Conservation (phyloP, 2,113 vertebrate genomes). For the Grus americana region DNA sequence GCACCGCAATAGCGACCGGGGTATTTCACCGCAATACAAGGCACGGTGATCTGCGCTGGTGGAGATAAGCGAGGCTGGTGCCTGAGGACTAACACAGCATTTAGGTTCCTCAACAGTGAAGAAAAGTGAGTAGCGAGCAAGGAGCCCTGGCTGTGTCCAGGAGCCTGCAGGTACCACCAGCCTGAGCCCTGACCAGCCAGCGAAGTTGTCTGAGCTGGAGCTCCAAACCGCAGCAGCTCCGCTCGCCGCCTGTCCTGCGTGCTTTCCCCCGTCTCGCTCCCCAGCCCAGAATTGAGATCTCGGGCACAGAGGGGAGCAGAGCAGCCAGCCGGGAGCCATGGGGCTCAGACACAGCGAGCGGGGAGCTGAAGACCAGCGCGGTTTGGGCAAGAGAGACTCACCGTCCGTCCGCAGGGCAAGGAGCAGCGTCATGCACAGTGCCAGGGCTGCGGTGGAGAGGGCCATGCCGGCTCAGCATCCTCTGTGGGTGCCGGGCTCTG, state of each 20-base stretch:
- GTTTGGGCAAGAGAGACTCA: neutral
- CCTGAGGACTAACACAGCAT: neutral
- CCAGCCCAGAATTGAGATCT: neutral
- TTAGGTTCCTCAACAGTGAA: accelerated
- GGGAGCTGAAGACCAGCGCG: accelerated
- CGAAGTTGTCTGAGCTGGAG: accelerated
- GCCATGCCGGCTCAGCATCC: conserved; percentile 37
- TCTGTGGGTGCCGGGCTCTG: neutral
- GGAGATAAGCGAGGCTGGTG: neutral
- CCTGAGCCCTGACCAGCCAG: neutral
- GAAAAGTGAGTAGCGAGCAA: accelerated
- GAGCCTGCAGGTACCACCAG: neutral
- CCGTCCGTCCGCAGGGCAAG: accelerated
- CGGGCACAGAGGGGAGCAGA: neutral
- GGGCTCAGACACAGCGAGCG: accelerated
- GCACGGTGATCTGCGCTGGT: accelerated
- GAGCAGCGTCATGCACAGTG: neutral
- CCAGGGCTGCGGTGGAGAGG: neutral
- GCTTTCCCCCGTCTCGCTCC: accelerated
- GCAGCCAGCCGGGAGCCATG: accelerated
- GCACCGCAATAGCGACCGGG: accelerated
- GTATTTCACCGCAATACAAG: accelerated
- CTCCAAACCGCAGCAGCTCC: accelerated
- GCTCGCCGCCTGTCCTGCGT: accelerated
- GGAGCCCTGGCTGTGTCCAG: neutral